Evolutionary conservation across 2,113 vertebrate species (phyloP).

Genomic region (Leptosomus discolor): DNA sequence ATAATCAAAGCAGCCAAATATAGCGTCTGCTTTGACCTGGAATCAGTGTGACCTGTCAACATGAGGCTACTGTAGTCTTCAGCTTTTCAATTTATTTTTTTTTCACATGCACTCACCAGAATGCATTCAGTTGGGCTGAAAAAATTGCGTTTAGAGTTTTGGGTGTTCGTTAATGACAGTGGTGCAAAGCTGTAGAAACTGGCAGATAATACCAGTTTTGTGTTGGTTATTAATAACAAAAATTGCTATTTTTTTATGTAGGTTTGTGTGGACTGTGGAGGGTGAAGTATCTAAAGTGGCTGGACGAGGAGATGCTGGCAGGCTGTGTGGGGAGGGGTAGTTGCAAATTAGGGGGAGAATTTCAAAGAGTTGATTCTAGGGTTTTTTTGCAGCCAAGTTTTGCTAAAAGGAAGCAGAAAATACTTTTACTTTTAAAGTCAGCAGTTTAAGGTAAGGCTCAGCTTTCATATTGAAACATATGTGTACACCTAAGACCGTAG

Average conservation of each 20-base stretch:
- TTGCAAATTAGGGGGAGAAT: background rate
- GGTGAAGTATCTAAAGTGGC: background rate
- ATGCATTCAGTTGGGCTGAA: slow-evolving; percentile 7
- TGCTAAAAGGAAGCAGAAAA: background rate
- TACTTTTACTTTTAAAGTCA: background rate
- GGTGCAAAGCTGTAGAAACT: background rate
- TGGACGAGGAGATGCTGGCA: background rate
- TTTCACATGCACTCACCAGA: background rate
- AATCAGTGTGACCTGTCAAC: slow-evolving; percentile 42
- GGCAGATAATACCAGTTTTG: background rate
- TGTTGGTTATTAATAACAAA: slow-evolving; percentile 10
- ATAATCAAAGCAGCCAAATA: slow-evolving; percentile 36
- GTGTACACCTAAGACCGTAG: background rate
- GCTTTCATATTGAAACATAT: background rate
- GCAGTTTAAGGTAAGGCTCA: background rate
- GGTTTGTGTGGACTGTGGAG: background rate
- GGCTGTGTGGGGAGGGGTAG: background rate
- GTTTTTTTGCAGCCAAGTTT: background rate
- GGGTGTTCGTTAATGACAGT: background rate
- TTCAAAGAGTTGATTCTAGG: background rate
- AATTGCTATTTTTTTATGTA: background rate
- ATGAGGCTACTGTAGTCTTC: slow-evolving; percentile 5
- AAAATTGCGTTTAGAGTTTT: background rate
- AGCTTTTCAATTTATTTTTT: slow-evolving; percentile 9
- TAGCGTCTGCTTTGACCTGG: slow-evolving; percentile 21